phyloP scores from a whole-genome alignment of 1,140 invertebrate genomes.

The Stegodyphus dumicola region DNA sequence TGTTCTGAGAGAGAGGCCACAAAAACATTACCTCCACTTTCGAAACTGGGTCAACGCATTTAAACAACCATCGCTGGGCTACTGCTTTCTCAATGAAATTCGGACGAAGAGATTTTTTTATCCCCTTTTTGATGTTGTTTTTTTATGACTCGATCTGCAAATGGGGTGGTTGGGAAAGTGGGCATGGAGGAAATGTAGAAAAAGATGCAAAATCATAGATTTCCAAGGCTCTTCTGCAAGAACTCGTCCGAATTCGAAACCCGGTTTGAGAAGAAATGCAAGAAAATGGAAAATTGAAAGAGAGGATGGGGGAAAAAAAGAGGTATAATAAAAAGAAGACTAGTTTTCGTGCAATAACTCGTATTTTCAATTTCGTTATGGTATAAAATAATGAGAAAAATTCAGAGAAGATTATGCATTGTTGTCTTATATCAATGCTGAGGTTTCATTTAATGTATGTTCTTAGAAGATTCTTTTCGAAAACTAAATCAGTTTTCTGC shows the following conservation, averaged over 20 bases:
- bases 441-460: too few species aligned
- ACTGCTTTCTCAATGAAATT: slow-evolving; percentile 24
- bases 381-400: too few species aligned
- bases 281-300: neutral
- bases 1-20: slow-evolving; percentile 32
- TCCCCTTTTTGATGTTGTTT: neutral
- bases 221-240: too few species aligned
- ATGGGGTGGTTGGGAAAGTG: slow-evolving; percentile 9
- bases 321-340: too few species aligned
- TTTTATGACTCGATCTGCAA: slow-evolving; percentile 3
- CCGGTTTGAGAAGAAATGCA: neutral
- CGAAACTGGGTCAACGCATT: slow-evolving; percentile 47
- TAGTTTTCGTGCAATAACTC: too few species aligned
- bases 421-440: too few species aligned
- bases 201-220: neutral
- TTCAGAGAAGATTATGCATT: too few species aligned
- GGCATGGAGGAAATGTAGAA: neutral
- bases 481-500: too few species aligned
- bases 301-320: too few species aligned
- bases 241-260: neutral
- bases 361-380: too few species aligned
- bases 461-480: too few species aligned
- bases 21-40: slow-evolving; percentile 26
- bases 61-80: neutral
- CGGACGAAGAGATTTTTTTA: neutral